These are phyloP conservation scores for Sminthurinus signatus DNA, from an alignment of 1,140 invertebrate genomes.

Conservation along the genomic window DNA sequence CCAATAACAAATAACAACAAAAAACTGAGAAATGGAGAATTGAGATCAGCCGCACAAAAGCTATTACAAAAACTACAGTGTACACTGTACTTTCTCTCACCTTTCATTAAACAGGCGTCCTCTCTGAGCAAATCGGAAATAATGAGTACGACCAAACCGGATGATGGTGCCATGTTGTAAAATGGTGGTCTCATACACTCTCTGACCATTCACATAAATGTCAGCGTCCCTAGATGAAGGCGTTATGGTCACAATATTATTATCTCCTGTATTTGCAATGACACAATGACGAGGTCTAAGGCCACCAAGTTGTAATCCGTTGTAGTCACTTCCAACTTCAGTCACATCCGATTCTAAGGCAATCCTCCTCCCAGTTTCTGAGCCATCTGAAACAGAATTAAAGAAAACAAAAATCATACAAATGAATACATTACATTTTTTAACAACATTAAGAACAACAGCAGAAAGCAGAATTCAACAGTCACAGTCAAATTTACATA, in stretches of 20 bases:
- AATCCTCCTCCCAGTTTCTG: constrained; percentile 53
- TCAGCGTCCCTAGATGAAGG: constrained; percentile 85
- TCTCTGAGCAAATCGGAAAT: constrained; percentile 89
- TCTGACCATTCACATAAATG: constrained; percentile 86
- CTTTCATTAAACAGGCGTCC: constrained; percentile 67
- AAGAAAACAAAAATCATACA: constrained; percentile 17
- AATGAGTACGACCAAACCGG: constrained; percentile 83
- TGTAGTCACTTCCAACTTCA: constrained; percentile 62
- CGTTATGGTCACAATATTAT: constrained; percentile 73
- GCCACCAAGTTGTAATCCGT: constrained; percentile 41
- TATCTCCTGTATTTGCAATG: constrained; percentile 62
- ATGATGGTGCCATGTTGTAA: constrained; percentile 78
- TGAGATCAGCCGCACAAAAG: no score
- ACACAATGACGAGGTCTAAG: constrained; percentile 90
- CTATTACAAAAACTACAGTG: no score
- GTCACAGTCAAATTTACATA: no score
- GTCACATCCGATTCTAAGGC: constrained; percentile 62
- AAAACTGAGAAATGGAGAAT: no score
- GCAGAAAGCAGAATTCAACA: background rate
- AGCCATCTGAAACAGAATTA: constrained; percentile 53
- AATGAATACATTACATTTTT: background rate
- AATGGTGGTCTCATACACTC: constrained; percentile 86
- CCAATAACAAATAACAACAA: no score
- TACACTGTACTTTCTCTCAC: no score
- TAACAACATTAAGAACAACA: background rate